Evolutionary conservation across 2,113 vertebrate genomes (phyloP).

Genomic region (Cacatua alba): DNA sequence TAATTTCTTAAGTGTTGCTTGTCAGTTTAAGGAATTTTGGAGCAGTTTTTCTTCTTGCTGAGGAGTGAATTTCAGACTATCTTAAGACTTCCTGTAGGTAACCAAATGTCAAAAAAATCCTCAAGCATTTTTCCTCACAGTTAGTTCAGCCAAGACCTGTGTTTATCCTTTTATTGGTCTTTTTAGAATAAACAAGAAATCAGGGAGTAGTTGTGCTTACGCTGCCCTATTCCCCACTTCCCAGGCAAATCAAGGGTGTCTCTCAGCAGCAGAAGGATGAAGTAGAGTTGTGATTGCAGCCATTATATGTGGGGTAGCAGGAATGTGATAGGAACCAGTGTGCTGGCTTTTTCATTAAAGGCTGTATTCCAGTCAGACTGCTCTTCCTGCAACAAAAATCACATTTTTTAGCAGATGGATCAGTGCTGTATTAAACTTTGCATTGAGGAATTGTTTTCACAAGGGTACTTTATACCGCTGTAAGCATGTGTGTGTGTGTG

Average conservation of each 20-base stretch:
- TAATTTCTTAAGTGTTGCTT: background rate
- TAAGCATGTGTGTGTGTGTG: background rate
- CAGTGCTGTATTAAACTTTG: background rate
- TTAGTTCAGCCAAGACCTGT: conserved; percentile 36
- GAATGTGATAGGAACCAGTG: background rate
- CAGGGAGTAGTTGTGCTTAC: background rate
- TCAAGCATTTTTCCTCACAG: background rate
- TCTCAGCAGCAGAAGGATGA: conserved; percentile 27
- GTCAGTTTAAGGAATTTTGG: background rate
- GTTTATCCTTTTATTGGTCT: conserved; percentile 20
- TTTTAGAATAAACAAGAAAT: conserved; percentile 53
- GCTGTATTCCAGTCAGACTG: background rate
- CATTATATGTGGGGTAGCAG: background rate
- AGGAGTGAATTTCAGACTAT: background rate
- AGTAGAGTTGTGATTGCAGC: background rate
- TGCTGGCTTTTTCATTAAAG: background rate
- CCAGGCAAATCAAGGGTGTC: conserved; percentile 20
- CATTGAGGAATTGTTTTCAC: background rate
- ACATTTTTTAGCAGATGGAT: background rate
- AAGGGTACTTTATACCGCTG: no score
- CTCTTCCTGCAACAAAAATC: background rate
- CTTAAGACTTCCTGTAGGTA: conserved; percentile 4
- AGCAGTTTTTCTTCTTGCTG: background rate
- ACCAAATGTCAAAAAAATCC: conserved; percentile 14
- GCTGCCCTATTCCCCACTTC: conserved; percentile 14